Conservation (phyloP, 2,888 invertebrate species). For the Drosophila anceps region DNA sequence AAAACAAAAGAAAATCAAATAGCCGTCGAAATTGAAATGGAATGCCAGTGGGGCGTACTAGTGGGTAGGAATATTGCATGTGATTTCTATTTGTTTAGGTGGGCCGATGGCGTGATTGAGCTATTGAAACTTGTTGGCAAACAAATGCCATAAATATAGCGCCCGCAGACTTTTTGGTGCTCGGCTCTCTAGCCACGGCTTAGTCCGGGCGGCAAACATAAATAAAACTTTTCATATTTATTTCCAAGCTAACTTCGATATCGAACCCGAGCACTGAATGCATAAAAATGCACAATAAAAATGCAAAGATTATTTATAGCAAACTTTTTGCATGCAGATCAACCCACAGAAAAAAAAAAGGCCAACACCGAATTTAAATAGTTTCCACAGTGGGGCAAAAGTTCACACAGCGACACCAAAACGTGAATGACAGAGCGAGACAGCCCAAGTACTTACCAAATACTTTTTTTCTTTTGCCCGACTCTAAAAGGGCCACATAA, state of each 20-base stretch:
- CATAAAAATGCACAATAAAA: conserved; percentile 82
- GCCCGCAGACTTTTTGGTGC: conserved; percentile 50
- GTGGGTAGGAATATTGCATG: conserved; percentile 40
- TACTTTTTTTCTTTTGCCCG: conserved; percentile 21
- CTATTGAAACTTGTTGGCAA: conserved; percentile 81
- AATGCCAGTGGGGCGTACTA: not conserved
- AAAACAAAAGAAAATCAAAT: conserved; percentile 6
- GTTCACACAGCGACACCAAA: conserved; percentile 36
- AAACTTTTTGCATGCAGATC: conserved; percentile 67
- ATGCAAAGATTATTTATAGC: conserved; percentile 80
- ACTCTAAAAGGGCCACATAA: conserved; percentile 41
- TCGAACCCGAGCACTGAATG: conserved; percentile 67
- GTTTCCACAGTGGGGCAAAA: conserved; percentile 58
- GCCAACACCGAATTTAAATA: conserved; percentile 73
- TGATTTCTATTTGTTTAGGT: conserved; percentile 42
- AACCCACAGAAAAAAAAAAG: conserved; percentile 27
- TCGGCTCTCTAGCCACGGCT: conserved; percentile 8
- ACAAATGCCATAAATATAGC: conserved; percentile 80
- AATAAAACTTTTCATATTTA: conserved; percentile 81
- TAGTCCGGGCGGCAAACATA: conserved; percentile 61
- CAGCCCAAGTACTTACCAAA: conserved; percentile 29
- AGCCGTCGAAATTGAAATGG: conserved; percentile 15
- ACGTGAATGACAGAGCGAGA: conserved; percentile 20
- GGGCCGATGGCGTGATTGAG: conserved; percentile 71
- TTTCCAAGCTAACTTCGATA: conserved; percentile 76